phyloP scores from a whole-genome alignment of 1,140 invertebrate genomes.

The Musca domestica region DNA sequence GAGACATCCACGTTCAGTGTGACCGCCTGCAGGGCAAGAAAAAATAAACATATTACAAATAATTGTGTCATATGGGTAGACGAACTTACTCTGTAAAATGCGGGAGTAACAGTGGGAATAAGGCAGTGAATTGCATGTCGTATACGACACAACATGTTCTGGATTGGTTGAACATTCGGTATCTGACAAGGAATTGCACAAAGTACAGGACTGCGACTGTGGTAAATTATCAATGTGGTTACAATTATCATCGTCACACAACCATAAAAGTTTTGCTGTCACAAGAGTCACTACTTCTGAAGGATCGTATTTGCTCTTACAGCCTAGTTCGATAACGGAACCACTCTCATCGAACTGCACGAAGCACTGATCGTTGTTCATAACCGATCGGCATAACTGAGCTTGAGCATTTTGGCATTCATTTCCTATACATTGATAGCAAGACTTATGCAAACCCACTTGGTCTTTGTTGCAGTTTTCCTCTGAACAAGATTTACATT shows the following conservation, averaged over 20 bases:
- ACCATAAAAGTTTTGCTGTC: slow-evolving; percentile 37
- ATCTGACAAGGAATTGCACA: slow-evolving; percentile 45
- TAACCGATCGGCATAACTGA: slow-evolving; percentile 38
- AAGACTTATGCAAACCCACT: slow-evolving; percentile 37
- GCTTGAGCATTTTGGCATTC: slow-evolving; percentile 34
- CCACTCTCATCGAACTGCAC: slow-evolving; percentile 34
- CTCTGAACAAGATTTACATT: slow-evolving; percentile 35
- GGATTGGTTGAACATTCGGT: slow-evolving; percentile 35
- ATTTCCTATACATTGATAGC: slow-evolving; percentile 37
- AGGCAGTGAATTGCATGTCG: slow-evolving; percentile 28
- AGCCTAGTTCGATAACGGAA: slow-evolving; percentile 35
- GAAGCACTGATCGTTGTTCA: slow-evolving; percentile 38
- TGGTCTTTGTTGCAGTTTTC: slow-evolving; percentile 36
- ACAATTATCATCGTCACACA: slow-evolving; percentile 43
- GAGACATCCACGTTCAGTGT: slow-evolving; percentile 45
- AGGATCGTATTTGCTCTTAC: slow-evolving; percentile 42
- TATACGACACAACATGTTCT: not conserved
- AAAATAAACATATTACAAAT: too few species aligned
- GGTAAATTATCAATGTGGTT: slow-evolving; percentile 36
- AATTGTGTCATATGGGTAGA: not conserved
- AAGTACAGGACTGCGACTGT: slow-evolving; percentile 26
- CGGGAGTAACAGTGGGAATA: slow-evolving; percentile 44
- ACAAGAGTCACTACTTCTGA: slow-evolving; percentile 32
- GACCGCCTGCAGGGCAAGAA: too few species aligned
- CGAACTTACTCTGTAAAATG: slow-evolving; percentile 31